phyloP scores from a whole-genome alignment of 2,797 vertebrate genomes.

The Aythya fuligula region DNA sequence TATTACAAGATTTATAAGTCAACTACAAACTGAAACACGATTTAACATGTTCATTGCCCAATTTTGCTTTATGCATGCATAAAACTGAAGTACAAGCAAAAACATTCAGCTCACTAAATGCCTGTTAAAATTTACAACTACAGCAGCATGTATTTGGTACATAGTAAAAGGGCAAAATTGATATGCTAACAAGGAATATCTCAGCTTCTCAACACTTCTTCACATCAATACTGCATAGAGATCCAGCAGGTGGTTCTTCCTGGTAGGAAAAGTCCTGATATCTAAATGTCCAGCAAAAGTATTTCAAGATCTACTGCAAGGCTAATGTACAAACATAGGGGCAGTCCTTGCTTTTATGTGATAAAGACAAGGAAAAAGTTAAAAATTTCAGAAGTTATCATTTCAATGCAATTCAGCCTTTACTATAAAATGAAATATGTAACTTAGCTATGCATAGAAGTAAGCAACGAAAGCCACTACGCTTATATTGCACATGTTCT shows the following conservation, averaged over 20 bases:
- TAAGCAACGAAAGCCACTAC: not conserved
- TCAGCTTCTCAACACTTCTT: not conserved
- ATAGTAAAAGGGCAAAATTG: not conserved
- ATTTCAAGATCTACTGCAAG: not conserved
- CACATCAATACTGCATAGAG: not conserved
- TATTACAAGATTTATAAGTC: not conserved
- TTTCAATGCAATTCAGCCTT: not conserved
- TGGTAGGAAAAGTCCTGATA: not conserved
- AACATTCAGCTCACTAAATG: not conserved
- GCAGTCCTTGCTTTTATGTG: not conserved
- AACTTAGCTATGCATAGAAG: not conserved
- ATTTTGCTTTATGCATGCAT: not conserved
- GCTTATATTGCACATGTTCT: fast-evolving
- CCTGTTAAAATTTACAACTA: not conserved
- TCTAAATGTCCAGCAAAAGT: not conserved
- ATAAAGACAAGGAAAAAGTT: not conserved
- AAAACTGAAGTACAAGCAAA: constrained; percentile 8
- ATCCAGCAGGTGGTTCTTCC: not conserved
- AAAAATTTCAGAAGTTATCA: not conserved
- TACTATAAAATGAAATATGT: not conserved
- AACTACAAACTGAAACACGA: not conserved
- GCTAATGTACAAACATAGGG: not conserved
- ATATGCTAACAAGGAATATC: not conserved
- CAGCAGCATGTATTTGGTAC: not conserved
- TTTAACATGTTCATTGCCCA: not conserved